phyloP scores from a whole-genome alignment of 2,113 vertebrate species.

The Limnothrissa miodon region DNA sequence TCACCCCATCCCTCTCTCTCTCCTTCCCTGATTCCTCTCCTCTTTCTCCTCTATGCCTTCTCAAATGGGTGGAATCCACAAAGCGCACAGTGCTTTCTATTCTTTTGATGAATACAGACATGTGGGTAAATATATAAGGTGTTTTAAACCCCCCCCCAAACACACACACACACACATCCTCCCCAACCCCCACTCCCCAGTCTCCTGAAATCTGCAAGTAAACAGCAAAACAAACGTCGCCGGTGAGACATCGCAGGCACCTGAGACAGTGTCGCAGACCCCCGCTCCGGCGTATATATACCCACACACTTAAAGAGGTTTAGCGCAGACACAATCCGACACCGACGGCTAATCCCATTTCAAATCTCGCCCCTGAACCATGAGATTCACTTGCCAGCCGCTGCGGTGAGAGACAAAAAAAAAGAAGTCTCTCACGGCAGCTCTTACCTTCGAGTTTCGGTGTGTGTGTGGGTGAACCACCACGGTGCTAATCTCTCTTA shows the following conservation, averaged over 20 bases:
- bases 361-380: conserved; percentile 62
- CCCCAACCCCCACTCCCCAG: no score
- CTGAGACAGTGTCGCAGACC: background rate
- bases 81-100: conserved; percentile 42
- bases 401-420: conserved; percentile 18
- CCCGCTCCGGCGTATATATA: background rate
- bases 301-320: conserved; percentile 60
- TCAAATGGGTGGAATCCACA: conserved; percentile 45
- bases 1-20: background rate
- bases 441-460: background rate
- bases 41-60: conserved; percentile 11
- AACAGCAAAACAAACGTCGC: background rate
- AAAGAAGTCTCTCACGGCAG: background rate
- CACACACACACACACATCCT: no score
- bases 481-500: conserved; percentile 11
- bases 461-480: background rate
- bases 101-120: conserved; percentile 34
- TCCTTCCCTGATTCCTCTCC: background rate
- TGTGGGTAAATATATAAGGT: conserved; percentile 61
- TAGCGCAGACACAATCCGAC: conserved; percentile 59
- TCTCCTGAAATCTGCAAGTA: background rate
- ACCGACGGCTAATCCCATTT: conserved; percentile 67
- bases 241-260: background rate
- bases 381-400: conserved; percentile 63
- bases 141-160: conserved; percentile 48